Base-by-base conservation (phyloP, 35 echinoderm and acorn worm genomes). In the Nesometra sesokonis region DNA sequence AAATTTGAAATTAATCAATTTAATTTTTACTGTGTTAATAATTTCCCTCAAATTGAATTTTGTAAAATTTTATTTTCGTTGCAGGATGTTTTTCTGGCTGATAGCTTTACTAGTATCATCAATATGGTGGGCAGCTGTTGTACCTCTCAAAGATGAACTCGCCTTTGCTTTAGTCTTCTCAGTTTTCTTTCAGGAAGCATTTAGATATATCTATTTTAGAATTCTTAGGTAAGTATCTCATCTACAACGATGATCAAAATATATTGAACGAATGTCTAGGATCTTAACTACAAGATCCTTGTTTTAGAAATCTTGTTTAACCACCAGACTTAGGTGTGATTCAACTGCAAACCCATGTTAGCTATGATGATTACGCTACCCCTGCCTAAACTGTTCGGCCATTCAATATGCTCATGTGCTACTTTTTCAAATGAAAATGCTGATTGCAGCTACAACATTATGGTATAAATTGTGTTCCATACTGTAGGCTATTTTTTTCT, bases 51-150 rank as follows among this genome's bases (percentile, higher is more conserved):
- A 43, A n/a, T n/a, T n/a, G n/a, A 43, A 67, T 67, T 13, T 43
- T 43, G 15, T 19, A 67, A 30, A 5, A 78, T 32, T 78, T 78
- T 83, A 23, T 27, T 78, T 90, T 86, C 0, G 13, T 32, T 37
- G 57, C 96, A 99, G 96, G 77, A 94, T 93, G 90, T 99, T 99
- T 87, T 99, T 99, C 88, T 99, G 96, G 96, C 47, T 99, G 31
- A 33, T 94, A 31, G 88, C 96, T 0, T 84, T 99, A 5, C 76
- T 94, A 32, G 17, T 91, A 5, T 99, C 96, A 33, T 99, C 96
- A 34, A 82, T 94, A 27, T 88, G 87, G 87, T 93, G 91, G 91
- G 81, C 78, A 52, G 90, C 85, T 17, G 78, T 94, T 27, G 77
- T 67, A 27, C 88, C 85, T 29, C 82, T 92, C 7, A 89, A 79